These are phyloP conservation scores for Dolichoris vasculosae DNA, from an alignment of 1,140 invertebrate genomes.

Conservation along the genomic window DNA sequence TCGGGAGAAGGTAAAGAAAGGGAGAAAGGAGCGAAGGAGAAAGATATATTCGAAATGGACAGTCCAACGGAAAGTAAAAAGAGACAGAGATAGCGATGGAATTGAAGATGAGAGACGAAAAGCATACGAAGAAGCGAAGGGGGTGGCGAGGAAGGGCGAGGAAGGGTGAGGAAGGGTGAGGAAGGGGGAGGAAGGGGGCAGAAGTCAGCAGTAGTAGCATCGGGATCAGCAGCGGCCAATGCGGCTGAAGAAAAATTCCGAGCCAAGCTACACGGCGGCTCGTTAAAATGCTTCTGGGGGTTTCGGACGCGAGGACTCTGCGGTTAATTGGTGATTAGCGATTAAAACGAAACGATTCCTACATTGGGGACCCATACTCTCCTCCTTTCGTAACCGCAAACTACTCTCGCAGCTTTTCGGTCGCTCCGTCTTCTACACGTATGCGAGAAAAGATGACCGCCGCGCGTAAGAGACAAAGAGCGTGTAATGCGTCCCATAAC, in stretches of 20 bases:
- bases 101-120: conserved; percentile 48
- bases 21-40: conserved; percentile 11
- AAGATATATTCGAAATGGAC: conserved; percentile 39
- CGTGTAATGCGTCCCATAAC: conserved; percentile 58
- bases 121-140: conserved; percentile 29
- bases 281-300: conserved; percentile 75
- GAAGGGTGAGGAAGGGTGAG: conserved; percentile 27
- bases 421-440: conserved; percentile 38
- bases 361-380: conserved; percentile 46
- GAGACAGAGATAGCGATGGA: conserved; percentile 35
- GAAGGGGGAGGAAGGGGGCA: conserved; percentile 17
- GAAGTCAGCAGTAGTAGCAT: conserved; percentile 32
- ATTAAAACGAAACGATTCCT: conserved; percentile 73
- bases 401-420: conserved; percentile 45
- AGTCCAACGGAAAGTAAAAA: conserved; percentile 40
- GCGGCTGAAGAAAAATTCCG: conserved; percentile 72
- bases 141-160: conserved; percentile 20
- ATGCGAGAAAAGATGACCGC: conserved; percentile 7
- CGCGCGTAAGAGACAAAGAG: conserved; percentile 54
- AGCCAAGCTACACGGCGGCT: conserved; percentile 71
- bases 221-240: conserved; percentile 51
- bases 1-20: conserved; percentile 40
- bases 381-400: not conserved
- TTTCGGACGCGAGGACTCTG: conserved; percentile 71
- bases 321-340: conserved; percentile 76